Evolutionary conservation across 2,888 invertebrate species (phyloP).

Genomic region (Nymphalis urticae): DNA sequence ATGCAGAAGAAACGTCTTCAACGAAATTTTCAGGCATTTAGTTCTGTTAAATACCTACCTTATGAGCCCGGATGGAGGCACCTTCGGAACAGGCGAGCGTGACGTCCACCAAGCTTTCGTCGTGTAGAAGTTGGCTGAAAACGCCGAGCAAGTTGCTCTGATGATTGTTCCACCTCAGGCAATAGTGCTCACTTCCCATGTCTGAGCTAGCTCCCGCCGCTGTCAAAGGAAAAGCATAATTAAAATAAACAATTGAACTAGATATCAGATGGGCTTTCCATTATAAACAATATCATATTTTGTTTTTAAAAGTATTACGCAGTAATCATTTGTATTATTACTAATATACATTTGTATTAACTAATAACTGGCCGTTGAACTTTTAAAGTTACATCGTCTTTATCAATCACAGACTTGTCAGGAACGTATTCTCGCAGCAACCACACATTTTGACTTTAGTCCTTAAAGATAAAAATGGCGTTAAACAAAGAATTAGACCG

Average conservation of each 20-base stretch:
- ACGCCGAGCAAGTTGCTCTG: constrained; percentile 98
- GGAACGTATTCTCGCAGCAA: too few relatives aligned
- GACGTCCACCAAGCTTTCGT: constrained; percentile 97
- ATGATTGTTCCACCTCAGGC: constrained; percentile 99
- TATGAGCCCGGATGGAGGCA: constrained; percentile 96
- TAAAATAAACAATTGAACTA: not conserved
- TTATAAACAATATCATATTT: too few relatives aligned
- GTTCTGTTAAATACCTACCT: constrained; percentile 67
- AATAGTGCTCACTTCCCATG: constrained; percentile 99
- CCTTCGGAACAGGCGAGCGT: constrained; percentile 98
- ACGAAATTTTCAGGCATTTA: not conserved
- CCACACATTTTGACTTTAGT: too few relatives aligned
- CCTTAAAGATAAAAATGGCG: too few relatives aligned
- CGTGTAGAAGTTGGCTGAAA: constrained; percentile 97
- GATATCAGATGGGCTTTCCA: not conserved
- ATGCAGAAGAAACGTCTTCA: too few relatives aligned
- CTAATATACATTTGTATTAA: too few relatives aligned
- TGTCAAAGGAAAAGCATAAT: constrained; percentile 41
- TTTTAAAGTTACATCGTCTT: too few relatives aligned
- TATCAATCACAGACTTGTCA: too few relatives aligned
- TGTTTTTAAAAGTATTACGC: too few relatives aligned
- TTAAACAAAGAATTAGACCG: too few relatives aligned
- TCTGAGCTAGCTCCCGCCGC: constrained; percentile 94
- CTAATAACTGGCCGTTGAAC: too few relatives aligned
- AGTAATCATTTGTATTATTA: too few relatives aligned